Conservation (phyloP, 2,113 vertebrate genomes). For the Plecotus auritus region DNA sequence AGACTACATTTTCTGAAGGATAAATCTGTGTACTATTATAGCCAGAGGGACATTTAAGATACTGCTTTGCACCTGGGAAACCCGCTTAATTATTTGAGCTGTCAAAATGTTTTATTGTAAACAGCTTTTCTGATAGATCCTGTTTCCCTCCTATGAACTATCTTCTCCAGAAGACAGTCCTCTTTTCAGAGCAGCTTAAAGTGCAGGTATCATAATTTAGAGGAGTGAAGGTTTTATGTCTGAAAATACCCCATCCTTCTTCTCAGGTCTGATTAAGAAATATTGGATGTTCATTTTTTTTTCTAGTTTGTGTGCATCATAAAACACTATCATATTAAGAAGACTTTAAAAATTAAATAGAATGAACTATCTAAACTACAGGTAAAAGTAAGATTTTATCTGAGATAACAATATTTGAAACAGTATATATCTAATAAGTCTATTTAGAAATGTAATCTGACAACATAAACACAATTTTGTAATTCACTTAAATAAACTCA, state of each 20-base stretch:
- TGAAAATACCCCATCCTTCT: constrained; percentile 76
- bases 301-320: constrained; percentile 72
- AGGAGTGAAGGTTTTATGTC: constrained; percentile 78
- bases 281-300: constrained; percentile 58
- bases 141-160: constrained; percentile 70
- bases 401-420: not conserved
- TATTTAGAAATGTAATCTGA: not conserved
- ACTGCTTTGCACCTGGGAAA: constrained; percentile 80
- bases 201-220: constrained; percentile 76
- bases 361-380: constrained; percentile 12
- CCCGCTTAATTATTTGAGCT: constrained; percentile 79
- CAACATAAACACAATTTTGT: constrained; percentile 9
- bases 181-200: constrained; percentile 70
- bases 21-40: constrained; percentile 70
- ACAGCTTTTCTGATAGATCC: constrained; percentile 78
- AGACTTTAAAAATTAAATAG: constrained; percentile 73
- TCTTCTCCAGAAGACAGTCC: constrained; percentile 72
- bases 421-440: not conserved
- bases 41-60: constrained; percentile 79
- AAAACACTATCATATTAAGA: constrained; percentile 71
- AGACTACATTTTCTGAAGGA: constrained; percentile 58
- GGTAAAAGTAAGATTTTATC: constrained; percentile 13
- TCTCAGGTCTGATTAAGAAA: constrained; percentile 72
- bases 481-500: constrained; percentile 33
- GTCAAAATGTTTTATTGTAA: constrained; percentile 83